Conservation (phyloP, 2,888 invertebrate genomes). For the Seira musarum region DNA sequence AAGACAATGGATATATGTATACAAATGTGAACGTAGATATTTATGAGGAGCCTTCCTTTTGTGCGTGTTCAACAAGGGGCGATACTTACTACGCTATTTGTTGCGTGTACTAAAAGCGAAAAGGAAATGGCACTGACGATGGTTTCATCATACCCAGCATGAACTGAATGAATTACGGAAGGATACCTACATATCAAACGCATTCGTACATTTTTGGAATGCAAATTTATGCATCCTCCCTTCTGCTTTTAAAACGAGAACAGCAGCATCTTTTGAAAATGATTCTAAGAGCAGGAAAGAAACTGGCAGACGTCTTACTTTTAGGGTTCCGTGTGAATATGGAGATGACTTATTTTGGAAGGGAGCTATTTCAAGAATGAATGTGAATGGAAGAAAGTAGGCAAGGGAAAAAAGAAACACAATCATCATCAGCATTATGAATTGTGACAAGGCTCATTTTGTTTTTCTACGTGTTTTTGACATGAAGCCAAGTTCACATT, state of each 20-base stretch:
- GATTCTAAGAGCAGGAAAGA: neutral
- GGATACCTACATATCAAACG: no score
- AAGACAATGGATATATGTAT: no score
- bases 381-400: slow-evolving; percentile 31
- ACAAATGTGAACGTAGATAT: no score
- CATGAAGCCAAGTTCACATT: slow-evolving; percentile 65
- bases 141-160: no score
- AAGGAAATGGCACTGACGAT: no score
- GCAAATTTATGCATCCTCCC: neutral
- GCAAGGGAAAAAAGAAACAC: slow-evolving; percentile 32
- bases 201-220: neutral
- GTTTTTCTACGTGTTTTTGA: slow-evolving; percentile 66
- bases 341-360: neutral
- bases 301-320: neutral
- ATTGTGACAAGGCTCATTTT: slow-evolving; percentile 68
- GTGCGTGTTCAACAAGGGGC: no score
- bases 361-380: neutral
- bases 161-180: no score
- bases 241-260: neutral
- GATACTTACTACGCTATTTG: no score
- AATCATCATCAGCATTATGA: slow-evolving; percentile 65
- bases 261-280: neutral
- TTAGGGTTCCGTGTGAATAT: neutral
- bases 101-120: no score
- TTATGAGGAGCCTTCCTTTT: no score